These are phyloP conservation scores for Meteorus sp. DNA, from an alignment of 1,140 invertebrate genomes.

Conservation along the genomic window DNA sequence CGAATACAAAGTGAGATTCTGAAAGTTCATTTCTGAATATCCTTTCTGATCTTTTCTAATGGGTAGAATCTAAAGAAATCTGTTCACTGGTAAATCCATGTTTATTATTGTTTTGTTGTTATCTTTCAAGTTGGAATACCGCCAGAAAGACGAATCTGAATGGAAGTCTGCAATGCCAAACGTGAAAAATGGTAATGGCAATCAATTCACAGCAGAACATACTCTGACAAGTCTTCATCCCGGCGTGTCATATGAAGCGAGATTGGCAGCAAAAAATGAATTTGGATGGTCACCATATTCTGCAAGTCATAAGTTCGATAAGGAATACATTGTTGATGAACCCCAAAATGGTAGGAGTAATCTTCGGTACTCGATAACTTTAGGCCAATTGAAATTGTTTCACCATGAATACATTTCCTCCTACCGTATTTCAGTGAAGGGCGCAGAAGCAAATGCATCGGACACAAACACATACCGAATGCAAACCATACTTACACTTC, in stretches of 20 bases:
- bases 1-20: conserved; percentile 47
- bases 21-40: too few species aligned
- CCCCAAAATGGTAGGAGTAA: conserved; percentile 24
- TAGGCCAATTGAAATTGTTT: too few species aligned
- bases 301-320: conserved; percentile 32
- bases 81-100: neutral
- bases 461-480: conserved; percentile 23
- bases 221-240: conserved; percentile 37
- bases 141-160: conserved; percentile 31
- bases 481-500: conserved; percentile 34
- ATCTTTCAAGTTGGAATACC: conserved; percentile 43
- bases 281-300: conserved; percentile 47
- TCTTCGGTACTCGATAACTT: too few species aligned
- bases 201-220: conserved; percentile 38
- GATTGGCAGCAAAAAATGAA: conserved; percentile 39
- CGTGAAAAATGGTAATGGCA: conserved; percentile 40
- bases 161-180: conserved; percentile 37
- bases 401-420: neutral
- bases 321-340: conserved; percentile 23
- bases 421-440: conserved; percentile 32
- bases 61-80: too few species aligned
- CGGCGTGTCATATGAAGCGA: conserved; percentile 41
- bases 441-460: conserved; percentile 1
- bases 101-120: neutral
- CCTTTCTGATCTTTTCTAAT: too few species aligned